Conservation (phyloP, 2,797 vertebrate species). For the Lophius americanus region DNA sequence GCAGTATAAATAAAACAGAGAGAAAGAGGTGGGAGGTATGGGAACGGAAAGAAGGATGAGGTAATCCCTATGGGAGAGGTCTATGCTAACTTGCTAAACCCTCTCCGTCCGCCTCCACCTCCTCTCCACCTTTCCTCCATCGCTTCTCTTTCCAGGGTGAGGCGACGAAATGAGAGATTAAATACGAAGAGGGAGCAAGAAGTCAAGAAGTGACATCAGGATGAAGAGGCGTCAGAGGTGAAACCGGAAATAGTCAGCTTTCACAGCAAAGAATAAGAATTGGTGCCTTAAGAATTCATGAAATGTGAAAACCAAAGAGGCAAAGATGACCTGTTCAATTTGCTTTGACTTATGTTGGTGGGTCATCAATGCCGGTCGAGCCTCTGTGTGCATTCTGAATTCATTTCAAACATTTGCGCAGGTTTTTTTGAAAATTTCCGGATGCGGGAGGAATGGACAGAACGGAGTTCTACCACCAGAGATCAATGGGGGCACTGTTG, state of each 20-base stretch:
- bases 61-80: constrained; percentile 66
- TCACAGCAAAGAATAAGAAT: constrained; percentile 13
- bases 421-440: too few relatives aligned
- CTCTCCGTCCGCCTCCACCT: constrained; percentile 37
- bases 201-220: constrained; percentile 43
- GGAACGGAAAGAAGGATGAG: constrained; percentile 74
- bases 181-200: background rate
- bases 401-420: too few relatives aligned
- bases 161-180: constrained; percentile 32
- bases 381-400: too few relatives aligned
- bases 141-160: constrained; percentile 40
- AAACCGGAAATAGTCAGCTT: constrained; percentile 49
- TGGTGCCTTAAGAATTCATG: constrained; percentile 25
- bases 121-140: constrained; percentile 35
- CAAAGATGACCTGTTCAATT: constrained; percentile 17
- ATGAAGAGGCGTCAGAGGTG: constrained; percentile 36
- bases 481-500: too few relatives aligned
- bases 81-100: constrained; percentile 33
- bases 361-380: constrained; percentile 11
- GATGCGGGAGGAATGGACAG: too few relatives aligned
- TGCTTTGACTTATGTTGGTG: constrained; percentile 19
- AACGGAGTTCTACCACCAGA: too few relatives aligned
- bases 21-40: constrained; percentile 65
- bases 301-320: constrained; percentile 31
- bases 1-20: constrained; percentile 49